phyloP scores from a whole-genome alignment of 2,797 vertebrate genomes.

The Pteronotus mesoamericanus region DNA sequence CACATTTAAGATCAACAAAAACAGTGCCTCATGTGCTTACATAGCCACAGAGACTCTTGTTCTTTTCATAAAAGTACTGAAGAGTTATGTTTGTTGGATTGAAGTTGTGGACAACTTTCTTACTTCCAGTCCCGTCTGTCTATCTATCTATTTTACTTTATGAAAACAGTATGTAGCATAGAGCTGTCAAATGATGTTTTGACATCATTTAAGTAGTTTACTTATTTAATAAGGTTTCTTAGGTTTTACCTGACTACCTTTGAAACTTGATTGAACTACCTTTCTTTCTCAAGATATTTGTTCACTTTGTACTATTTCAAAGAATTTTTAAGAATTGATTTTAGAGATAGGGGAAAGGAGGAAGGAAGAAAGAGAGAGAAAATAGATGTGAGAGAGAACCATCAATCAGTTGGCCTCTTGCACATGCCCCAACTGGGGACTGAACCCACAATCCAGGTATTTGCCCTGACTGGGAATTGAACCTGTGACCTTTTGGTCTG shows the following conservation, averaged over 20 bases:
- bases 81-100: neutral
- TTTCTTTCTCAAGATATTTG: constrained; percentile 6
- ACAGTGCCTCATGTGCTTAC: neutral
- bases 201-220: neutral
- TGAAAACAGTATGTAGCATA: neutral
- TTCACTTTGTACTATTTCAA: neutral
- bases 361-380: neutral
- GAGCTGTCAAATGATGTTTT: neutral
- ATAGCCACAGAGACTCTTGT: neutral
- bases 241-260: neutral
- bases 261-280: neutral
- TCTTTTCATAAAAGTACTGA: neutral
- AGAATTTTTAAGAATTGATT: neutral
- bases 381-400: neutral
- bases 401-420: neutral
- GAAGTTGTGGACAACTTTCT: neutral
- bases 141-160: neutral
- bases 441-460: neutral
- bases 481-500: neutral
- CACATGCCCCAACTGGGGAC: neutral
- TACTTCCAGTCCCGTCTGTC: neutral
- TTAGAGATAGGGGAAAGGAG: neutral
- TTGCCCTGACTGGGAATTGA: neutral
- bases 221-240: constrained; percentile 40
- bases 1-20: neutral